Base-by-base conservation (phyloP, 2,888 invertebrate species). In the Cerastis rubricosa region DNA sequence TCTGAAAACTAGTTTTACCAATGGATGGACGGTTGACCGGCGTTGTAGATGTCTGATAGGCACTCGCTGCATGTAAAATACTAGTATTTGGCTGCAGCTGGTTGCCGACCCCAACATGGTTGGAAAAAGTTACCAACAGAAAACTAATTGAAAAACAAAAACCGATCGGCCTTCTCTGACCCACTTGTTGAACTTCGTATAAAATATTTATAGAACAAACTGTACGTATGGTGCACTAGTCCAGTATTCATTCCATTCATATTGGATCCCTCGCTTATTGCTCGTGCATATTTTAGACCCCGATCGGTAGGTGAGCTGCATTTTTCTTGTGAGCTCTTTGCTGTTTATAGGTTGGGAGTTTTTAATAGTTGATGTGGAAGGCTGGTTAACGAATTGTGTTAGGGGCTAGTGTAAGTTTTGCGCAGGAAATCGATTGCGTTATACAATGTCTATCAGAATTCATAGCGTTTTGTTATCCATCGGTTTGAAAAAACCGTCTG, bases 261-360 rank as follows among this genome's bases (percentile, higher is more conserved):
- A 89, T 86, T 87, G 89, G 81, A 89, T 86, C 76, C 67, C 84
- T 81, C 87, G 82, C 86, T 89, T 89, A 89, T 87, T 88, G 88
- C 86, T 84, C 77, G 57, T 89, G 88, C 89, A 89, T 89, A 89
- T 89, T 89, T 89, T 76, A 89, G 75, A 57, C 59, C 40, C 54
- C 79, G 78, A 87, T 88, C 81, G 85, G 71, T 61, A 64, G 74
- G 40, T 35, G 25, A 9, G 35, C 51, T 85, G 83, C 80, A 85
- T 82, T 82, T 84, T 76, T 76, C 84, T 74, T 77, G 40, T n/a
- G 25, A 67, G 14, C 73, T 45, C 71, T 61, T 47, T 40, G 59
- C 68, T 63, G 68, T 49, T 47, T 29, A 59, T 59, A 17, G 59
- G 17, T 12, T 8, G 29, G 25, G 66, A 54, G 66, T 78, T n/a